phyloP scores from a whole-genome alignment of 1,140 invertebrate genomes.

The Procambarus clarkii region DNA sequence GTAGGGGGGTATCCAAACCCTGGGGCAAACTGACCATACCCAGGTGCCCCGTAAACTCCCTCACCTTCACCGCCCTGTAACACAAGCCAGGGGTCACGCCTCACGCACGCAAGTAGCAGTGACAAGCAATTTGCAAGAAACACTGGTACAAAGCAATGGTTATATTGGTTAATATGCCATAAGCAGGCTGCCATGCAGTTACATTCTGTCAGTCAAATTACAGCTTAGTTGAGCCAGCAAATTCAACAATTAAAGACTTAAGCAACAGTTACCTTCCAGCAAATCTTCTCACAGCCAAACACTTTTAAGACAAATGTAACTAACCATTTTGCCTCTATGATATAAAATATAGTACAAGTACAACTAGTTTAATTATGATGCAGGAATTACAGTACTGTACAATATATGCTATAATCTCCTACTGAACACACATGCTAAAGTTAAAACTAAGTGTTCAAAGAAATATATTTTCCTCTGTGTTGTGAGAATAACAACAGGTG shows the following conservation, averaged over 20 bases:
- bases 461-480: too few relatives aligned
- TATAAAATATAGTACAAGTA: too few relatives aligned
- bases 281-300: background rate
- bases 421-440: too few relatives aligned
- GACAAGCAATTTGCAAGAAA: constrained; percentile 16
- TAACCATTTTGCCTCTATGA: too few relatives aligned
- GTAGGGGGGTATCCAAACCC: constrained; percentile 63
- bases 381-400: too few relatives aligned
- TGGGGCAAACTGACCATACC: constrained; percentile 66
- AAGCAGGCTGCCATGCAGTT: constrained; percentile 50
- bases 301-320: background rate
- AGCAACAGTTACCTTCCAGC: constrained; percentile 5
- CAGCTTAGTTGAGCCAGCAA: constrained; percentile 20
- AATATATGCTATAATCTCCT: too few relatives aligned
- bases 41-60: constrained; percentile 78
- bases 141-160: constrained; percentile 19
- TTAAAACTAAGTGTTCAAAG: too few relatives aligned
- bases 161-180: constrained; percentile 44
- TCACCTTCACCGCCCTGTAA: constrained; percentile 78
- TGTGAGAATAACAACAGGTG: too few relatives aligned
- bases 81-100: constrained; percentile 61
- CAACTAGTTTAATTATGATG: too few relatives aligned
- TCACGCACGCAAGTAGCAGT: background rate
- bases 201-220: constrained; percentile 23
- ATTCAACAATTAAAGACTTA: background rate